Evolutionary conservation across 2,888 invertebrate genomes (phyloP), one percentile per base, ranked within the genome.

Genomic region (Opisthograptis luteolata): DNA sequence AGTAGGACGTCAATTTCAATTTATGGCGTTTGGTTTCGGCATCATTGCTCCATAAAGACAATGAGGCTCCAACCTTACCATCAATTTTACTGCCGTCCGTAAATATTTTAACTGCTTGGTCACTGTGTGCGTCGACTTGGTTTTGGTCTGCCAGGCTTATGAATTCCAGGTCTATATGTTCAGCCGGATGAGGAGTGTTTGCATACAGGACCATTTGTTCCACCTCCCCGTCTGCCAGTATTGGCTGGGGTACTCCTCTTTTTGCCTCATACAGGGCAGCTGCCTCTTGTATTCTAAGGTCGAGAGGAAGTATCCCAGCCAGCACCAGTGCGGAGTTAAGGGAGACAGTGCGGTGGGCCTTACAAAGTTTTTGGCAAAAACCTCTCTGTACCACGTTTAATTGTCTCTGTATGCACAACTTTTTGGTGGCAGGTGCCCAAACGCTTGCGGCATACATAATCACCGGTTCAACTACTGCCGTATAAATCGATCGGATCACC

Each of bases 221-320:
- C 0, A 32, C 9, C 3, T 32, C 10, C 19, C 5, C 10, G 1
- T n/a, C 9, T 32, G 17, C 19, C 1, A 31, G 15, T 2, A 8
- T 15, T 1, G 14, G 8, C 1, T 2, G 1, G 0, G 32, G 19
- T 2, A 10, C 0, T 5, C 19, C 10, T 5, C 10, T 32, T 6
- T 19, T 32, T 4, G 9, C 19, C n/a, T 34, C 10, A 9, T 44
- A 59, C 0, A 59, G 35, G 0, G 2, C 13, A 0, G 52, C 55
- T 0, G 45, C 36, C 34, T 67, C 63, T 6, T 15, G 27, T 0
- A 64, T 35, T 17, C 62, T 36, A 0, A 64, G 36, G 44, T 66
- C 62, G 0, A 64, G 37, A 0, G 62, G 58, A 2, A 64, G 48
- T 0, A 63, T 6, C 2, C 62, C 60, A 1, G 63, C 25, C 19